Evolutionary conservation across 2,888 invertebrate genomes (phyloP), one percentile per base, ranked within the genome.

Genomic region (Imbricaverruca yamaguchii): DNA sequence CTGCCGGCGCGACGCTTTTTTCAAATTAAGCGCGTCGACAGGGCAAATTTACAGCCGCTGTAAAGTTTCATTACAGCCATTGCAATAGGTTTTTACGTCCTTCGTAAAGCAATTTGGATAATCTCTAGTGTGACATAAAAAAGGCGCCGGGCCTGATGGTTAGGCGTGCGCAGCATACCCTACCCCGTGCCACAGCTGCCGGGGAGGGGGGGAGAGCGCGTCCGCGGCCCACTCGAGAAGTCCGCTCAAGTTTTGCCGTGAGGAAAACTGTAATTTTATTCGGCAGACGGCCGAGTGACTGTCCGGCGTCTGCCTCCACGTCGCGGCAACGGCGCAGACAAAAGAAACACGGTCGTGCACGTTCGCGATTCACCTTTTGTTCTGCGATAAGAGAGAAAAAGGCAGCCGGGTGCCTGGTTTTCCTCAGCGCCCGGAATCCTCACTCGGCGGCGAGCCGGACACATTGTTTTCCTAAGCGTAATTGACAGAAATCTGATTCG

Each of bases 31-130:
- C 74, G 74, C 74, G 74, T 55, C 74, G 53, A 18, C 74, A 39
- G 18, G 74, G 53, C 74, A 74, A 74, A 74, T 74, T 74, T 74
- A 74, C 74, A 18, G 21, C 53, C 53, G 55, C 15, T 21, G 74
- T 74, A 74, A 74, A 74, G 74, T 74, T 74, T 74, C 74, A 74
- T 74, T 69, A 69, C 74, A 55, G 53, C 15, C 39, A 74, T 74
- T 74, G 74, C 74, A 74, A 74, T 55, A 55, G 74, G 74, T 55
- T 65, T 74, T 74, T 74, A 53, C 55, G 53, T 74, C 0, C 21
- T 74, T 21, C 74, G 74, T 74, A 74, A 74, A 74, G 53, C 74
- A 55, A 55, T 74, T 55, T 55, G 74, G 74, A 74, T 74, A 74
- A 74, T 53, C 74, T 74, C 74, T 21, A 55, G 74, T 21, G 53